A percentile compares a stretch with the other conserved stretches of the same genome.
These are phyloP conservation scores for Limnodromus scolopaceus DNA, from an alignment of 2,797 vertebrate species.

Conservation along the genomic window DNA sequence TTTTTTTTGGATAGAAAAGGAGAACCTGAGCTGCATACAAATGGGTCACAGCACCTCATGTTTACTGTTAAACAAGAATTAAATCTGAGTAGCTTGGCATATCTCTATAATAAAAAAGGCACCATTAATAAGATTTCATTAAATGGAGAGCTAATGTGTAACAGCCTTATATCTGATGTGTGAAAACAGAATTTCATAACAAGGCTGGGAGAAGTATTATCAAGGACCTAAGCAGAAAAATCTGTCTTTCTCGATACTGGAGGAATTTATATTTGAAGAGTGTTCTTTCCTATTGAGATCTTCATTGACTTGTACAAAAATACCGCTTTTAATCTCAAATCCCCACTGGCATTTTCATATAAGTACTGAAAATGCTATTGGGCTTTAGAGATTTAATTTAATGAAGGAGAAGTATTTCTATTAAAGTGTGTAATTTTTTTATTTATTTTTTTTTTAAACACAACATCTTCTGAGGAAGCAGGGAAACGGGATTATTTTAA, in stretches of 20 bases:
- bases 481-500: conserved; percentile 68
- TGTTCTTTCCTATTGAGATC: conserved; percentile 81
- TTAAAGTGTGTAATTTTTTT: conserved; percentile 76
- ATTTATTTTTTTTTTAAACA: conserved; percentile 34
- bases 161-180: conserved; percentile 64
- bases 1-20: background rate
- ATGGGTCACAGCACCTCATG: conserved; percentile 36
- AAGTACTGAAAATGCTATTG: conserved; percentile 83
- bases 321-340: conserved; percentile 84
- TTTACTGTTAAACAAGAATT: conserved; percentile 65
- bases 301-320: conserved; percentile 85
- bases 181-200: conserved; percentile 67
- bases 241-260: conserved; percentile 58
- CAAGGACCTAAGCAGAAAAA: conserved; percentile 54
- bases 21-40: conserved; percentile 34
- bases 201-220: conserved; percentile 50
- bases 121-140: conserved; percentile 67
- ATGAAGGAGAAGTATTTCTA: conserved; percentile 85
- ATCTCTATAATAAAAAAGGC: conserved; percentile 58
- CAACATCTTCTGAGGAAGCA: conserved; percentile 71
- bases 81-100: conserved; percentile 48
- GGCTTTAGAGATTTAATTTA: conserved; percentile 86
- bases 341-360: conserved; percentile 84
- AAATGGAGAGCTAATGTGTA: conserved; percentile 60
- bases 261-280: conserved; percentile 79